Percentiles rank a stretch among this genome's conserved stretches.
Conservation (phyloP, 2,888 invertebrate genomes). For the Eupithecia centaureata region DNA sequence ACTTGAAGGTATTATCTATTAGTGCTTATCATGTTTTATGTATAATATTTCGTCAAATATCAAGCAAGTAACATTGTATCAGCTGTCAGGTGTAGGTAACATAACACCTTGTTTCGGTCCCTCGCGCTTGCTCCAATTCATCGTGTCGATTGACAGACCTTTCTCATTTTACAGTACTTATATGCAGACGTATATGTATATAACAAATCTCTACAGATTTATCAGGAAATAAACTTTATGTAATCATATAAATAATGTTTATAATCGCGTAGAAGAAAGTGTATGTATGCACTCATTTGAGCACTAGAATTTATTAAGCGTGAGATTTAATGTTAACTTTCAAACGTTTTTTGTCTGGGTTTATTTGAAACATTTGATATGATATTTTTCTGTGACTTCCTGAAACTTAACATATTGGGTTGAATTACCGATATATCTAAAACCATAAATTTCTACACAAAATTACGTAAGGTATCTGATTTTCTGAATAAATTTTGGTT, state of each 20-base stretch:
- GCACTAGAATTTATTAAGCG: conserved; percentile 50
- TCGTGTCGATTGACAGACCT: conserved; percentile 79
- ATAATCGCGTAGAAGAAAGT: conserved; percentile 52
- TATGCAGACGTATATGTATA: conserved; percentile 54
- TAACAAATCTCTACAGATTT: conserved; percentile 42
- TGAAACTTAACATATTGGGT: not conserved
- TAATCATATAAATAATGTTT: conserved; percentile 32
- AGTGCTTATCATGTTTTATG: not conserved
- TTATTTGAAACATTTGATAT: not conserved
- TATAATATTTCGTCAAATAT: conserved; percentile 71
- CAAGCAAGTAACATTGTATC: conserved; percentile 69
- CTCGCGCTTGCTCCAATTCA: conserved; percentile 76
- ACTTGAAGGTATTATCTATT: conserved; percentile 2
- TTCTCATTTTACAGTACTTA: conserved; percentile 74
- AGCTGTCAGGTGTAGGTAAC: conserved; percentile 72
- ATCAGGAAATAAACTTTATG: conserved; percentile 44
- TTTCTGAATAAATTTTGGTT: not conserved
- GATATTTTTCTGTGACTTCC: not conserved
- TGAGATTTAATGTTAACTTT: conserved; percentile 52
- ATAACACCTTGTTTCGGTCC: conserved; percentile 76
- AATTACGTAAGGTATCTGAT: no score
- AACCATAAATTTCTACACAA: no score
- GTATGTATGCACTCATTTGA: conserved; percentile 45
- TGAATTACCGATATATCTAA: not conserved
- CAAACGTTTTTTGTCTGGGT: conserved; percentile 44